A percentile compares a stretch with the other conserved stretches of the same genome.
phyloP scores from a whole-genome alignment of 2,888 invertebrate species.

The Nomada lathburiana region DNA sequence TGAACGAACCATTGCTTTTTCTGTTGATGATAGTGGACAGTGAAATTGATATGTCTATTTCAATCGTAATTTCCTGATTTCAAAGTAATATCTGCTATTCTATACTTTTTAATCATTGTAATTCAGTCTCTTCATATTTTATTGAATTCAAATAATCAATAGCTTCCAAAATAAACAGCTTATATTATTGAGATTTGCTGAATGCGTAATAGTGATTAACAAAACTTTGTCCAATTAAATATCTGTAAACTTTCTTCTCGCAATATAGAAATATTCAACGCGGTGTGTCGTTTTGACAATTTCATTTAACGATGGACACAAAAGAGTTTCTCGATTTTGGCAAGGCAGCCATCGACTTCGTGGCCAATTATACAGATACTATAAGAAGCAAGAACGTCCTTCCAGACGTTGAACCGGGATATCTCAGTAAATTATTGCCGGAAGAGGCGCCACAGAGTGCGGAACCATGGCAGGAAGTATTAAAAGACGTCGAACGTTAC shows the following conservation, averaged over 20 bases:
- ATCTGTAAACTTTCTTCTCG: neutral
- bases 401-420: slow-evolving; percentile 95
- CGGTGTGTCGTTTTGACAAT: neutral
- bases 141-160: too few relatives aligned
- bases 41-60: too few relatives aligned
- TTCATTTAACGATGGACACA: slow-evolving; percentile 87
- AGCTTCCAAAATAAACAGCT: too few relatives aligned
- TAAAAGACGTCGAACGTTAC: slow-evolving; percentile 93
- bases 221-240: neutral
- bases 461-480: slow-evolving; percentile 93
- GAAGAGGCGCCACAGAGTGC: slow-evolving; percentile 92
- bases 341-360: slow-evolving; percentile 94
- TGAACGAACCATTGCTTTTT: neutral
- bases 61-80: neutral
- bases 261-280: neutral
- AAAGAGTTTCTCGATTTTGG: slow-evolving; percentile 93
- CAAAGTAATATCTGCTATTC: neutral
- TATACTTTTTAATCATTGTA: neutral
- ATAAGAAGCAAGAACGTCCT: slow-evolving; percentile 91
- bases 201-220: too few relatives aligned
- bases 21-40: neutral
- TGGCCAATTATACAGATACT: slow-evolving; percentile 95
- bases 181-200: too few relatives aligned
- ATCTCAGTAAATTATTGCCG: slow-evolving; percentile 92
- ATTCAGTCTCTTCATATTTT: neutral